phyloP scores from a whole-genome alignment of 30 jellyfish, hydroid and myxozoan genomes.

The Turritopsis rubra region DNA sequence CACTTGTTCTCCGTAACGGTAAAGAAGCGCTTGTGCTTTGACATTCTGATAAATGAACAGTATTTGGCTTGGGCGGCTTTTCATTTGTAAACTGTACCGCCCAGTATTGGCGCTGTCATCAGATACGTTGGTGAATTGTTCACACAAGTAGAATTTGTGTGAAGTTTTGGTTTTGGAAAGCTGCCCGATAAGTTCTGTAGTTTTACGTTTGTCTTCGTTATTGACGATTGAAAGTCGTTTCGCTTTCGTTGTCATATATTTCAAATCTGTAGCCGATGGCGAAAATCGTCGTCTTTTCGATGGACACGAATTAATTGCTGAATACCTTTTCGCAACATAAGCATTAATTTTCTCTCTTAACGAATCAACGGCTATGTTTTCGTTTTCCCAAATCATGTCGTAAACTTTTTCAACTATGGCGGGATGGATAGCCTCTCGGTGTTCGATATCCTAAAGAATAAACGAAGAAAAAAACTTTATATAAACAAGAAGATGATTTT shows the following conservation, averaged over 20 bases:
- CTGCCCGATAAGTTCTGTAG: background rate
- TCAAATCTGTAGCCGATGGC: slow-evolving; percentile 2
- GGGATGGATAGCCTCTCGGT: background rate
- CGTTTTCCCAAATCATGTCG: background rate
- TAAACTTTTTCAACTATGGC: background rate
- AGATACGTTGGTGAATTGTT: background rate
- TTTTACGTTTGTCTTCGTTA: background rate
- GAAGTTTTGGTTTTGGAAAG: background rate
- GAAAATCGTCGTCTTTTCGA: background rate
- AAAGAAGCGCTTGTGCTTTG: background rate
- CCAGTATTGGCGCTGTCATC: background rate
- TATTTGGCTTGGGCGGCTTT: background rate
- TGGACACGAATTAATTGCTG: background rate
- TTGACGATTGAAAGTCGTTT: background rate
- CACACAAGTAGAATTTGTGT: slow-evolving; percentile 1
- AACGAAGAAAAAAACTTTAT: background rate
- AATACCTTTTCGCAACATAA: background rate
- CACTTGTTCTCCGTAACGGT: slow-evolving; percentile 1
- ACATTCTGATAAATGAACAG: background rate
- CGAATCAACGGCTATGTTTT: background rate
- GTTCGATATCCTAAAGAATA: background rate
- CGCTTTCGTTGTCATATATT: slow-evolving; percentile 4
- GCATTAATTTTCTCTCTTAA: background rate
- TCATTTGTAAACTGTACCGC: background rate
- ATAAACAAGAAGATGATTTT: too few relatives aligned